Evolutionary conservation across 2,113 vertebrate species (phyloP).

Genomic region (Talpa occidentalis): DNA sequence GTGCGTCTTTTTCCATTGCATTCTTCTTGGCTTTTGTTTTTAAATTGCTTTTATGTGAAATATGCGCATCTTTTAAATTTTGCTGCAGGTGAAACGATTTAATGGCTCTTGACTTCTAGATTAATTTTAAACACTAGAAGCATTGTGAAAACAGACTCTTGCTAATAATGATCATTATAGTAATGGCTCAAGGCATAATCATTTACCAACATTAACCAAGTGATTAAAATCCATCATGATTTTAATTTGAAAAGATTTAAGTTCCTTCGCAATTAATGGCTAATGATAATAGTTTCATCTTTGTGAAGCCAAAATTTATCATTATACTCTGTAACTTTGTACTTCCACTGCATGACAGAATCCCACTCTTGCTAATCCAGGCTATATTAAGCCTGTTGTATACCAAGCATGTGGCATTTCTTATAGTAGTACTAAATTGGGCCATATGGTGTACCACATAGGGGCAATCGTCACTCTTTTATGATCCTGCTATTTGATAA

Average conservation of each 20-base stretch:
- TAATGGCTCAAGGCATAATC: conserved; percentile 66
- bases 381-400: conserved; percentile 11
- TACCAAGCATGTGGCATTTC: conserved; percentile 28
- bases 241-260: conserved; percentile 76
- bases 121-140: conserved; percentile 75
- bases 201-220: conserved; percentile 73
- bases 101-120: conserved; percentile 69
- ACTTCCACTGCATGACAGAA: conserved; percentile 48
- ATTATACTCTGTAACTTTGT: conserved; percentile 39
- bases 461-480: conserved; percentile 34
- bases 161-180: conserved; percentile 69
- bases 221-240: conserved; percentile 77
- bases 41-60: conserved; percentile 38
- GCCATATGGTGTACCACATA: conserved; percentile 57
- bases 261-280: conserved; percentile 65
- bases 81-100: conserved; percentile 70
- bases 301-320: conserved; percentile 50
- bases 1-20: conserved; percentile 9
- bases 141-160: conserved; percentile 73
- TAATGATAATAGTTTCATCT: conserved; percentile 67
- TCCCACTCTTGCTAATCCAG: neutral
- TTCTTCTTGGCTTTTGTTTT: conserved; percentile 58
- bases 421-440: neutral
- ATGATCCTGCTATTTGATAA: conserved; percentile 66
- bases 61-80: conserved; percentile 50